Base-by-base conservation (phyloP, 2,888 invertebrate species). In the Andricus quercusramuli region DNA sequence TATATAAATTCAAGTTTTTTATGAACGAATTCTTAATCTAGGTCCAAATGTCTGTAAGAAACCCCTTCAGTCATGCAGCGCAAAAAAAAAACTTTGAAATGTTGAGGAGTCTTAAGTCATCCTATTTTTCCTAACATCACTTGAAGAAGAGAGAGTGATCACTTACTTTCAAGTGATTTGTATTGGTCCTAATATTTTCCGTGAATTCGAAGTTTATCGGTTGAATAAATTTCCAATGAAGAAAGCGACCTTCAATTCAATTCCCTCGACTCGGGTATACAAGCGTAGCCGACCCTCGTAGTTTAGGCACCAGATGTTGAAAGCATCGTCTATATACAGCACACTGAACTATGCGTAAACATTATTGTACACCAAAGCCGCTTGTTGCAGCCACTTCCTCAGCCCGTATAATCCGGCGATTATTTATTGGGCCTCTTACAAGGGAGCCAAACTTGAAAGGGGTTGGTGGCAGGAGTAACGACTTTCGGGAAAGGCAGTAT, bases 311-410 rank as follows among this genome's bases (percentile, higher is more conserved):
- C 56, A 74, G 74, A 74, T 74, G 74, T n/a, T 74, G 56, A 74
- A 74, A 32, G n/a, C 74, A 37, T 56, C 37, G 56, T 5, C 64
- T 15, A 17, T 22, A 47, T 15, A 17, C 17, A 64, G 17, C 6
- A 29, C 25, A 29, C 29, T 64, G 22, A 64, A 74, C 32, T 56
- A 74, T 74, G 56, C 74, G 74, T 74, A 74, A 74, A 74, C 74
- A 74, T 74, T 74, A 74, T 74, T 74, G 74, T 59, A 51, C 32
- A 74, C 11, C 17, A 13, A 20, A n/a, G 56, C 32, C n/a, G 74
- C 74, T 74, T 74, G 74, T 74, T 74, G 74, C 74, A 74, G 74
- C 56, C 13, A 74, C 74, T 74, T 59, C 51, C 74, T 74, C 56
- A 74, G 56, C 32, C n/a, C 2, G 32, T 74, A 59, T 74, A 74